Percentiles rank a stretch among this genome's conserved stretches.
These are phyloP conservation scores for Campoplex capitator DNA, from an alignment of 2,888 invertebrate species.

Conservation along the genomic window DNA sequence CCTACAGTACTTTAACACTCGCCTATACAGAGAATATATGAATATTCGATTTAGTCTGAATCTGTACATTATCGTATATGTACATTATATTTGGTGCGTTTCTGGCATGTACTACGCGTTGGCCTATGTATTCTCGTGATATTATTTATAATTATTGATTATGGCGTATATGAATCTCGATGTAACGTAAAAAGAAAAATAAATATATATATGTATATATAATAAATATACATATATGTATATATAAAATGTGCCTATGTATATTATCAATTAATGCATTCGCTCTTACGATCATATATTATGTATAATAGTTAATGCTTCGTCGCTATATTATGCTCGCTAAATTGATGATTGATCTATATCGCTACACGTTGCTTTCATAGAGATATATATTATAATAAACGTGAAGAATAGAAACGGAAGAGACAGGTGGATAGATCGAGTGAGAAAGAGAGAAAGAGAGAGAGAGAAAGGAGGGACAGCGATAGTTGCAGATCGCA, in stretches of 20 bases:
- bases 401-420: constrained; percentile 67
- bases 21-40: constrained; percentile 13
- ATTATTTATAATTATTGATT: constrained; percentile 57
- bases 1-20: constrained; percentile 37
- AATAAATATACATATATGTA: constrained; percentile 6
- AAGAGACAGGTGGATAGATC: constrained; percentile 64
- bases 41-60: constrained; percentile 43
- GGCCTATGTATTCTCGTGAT: constrained; percentile 70
- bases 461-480: constrained; percentile 55
- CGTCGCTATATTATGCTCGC: constrained; percentile 67
- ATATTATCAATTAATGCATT: constrained; percentile 60
- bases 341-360: constrained; percentile 66
- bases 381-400: constrained; percentile 70
- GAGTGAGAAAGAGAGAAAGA: constrained; percentile 66
- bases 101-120: constrained; percentile 68
- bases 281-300: constrained; percentile 61
- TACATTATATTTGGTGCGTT: constrained; percentile 62
- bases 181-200: constrained; percentile 19
- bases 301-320: constrained; percentile 58
- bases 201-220: constrained; percentile 10
- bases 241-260: constrained; percentile 55
- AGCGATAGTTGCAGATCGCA: constrained; percentile 64
- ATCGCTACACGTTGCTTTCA: constrained; percentile 68
- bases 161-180: constrained; percentile 36
- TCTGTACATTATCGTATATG: constrained; percentile 59